These are phyloP conservation scores for Perccottus glenii DNA, from an alignment of 2,113 vertebrate genomes.

Conservation along the genomic window DNA sequence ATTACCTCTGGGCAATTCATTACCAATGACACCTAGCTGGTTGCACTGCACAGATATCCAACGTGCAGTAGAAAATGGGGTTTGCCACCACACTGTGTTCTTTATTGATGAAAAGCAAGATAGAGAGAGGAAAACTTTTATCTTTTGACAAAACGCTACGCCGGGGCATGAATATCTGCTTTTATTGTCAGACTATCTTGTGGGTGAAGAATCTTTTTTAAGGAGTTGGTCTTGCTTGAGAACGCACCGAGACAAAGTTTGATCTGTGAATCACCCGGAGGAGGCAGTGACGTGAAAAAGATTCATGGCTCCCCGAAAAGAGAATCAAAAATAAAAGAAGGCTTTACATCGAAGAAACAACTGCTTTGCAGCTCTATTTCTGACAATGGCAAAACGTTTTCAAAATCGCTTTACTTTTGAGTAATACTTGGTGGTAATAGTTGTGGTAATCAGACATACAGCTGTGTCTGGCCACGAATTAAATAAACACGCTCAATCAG, in stretches of 20 bases:
- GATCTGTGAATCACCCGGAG: slow-evolving; percentile 60
- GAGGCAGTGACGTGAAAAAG: slow-evolving; percentile 46
- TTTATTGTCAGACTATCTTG: slow-evolving; percentile 63
- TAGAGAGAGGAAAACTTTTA: slow-evolving; percentile 67
- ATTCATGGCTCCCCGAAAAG: slow-evolving; percentile 45
- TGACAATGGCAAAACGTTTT: slow-evolving; percentile 11
- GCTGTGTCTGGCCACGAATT: slow-evolving; percentile 37
- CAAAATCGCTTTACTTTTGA: neutral
- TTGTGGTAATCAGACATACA: slow-evolving; percentile 46
- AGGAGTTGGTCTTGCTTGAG: slow-evolving; percentile 57
- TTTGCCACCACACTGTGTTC: slow-evolving; percentile 67
- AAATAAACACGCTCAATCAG: slow-evolving; percentile 66
- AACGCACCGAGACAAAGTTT: slow-evolving; percentile 51
- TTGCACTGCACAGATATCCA: slow-evolving; percentile 52
- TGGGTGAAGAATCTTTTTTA: slow-evolving; percentile 62
- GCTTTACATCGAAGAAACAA: slow-evolving; percentile 16
- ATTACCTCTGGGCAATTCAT: slow-evolving; percentile 80
- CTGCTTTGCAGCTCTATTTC: slow-evolving; percentile 35
- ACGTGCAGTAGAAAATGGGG: slow-evolving; percentile 60
- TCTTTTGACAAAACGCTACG: slow-evolving; percentile 70
- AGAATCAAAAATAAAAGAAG: slow-evolving; percentile 31
- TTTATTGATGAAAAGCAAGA: slow-evolving; percentile 71
- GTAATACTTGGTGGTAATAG: slow-evolving; percentile 21
- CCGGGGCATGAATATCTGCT: slow-evolving; percentile 63
- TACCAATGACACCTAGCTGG: slow-evolving; percentile 69